Percentiles rank a stretch among this genome's conserved stretches.
Conservation (phyloP, 2,797 vertebrate genomes). For the Halcyon smyrnensis region DNA sequence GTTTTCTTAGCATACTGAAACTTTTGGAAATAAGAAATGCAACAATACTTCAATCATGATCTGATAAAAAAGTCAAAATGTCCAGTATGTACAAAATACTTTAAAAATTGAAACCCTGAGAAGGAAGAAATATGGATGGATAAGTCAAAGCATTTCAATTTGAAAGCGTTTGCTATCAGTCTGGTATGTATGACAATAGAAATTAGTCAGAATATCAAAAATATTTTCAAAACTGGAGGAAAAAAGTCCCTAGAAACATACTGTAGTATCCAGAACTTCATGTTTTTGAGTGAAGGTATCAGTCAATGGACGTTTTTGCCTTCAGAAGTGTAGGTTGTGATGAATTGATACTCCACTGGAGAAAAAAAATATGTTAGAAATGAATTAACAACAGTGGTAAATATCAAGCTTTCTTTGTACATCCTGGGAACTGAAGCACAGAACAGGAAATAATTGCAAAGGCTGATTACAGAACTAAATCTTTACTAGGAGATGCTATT, state of each 20-base stretch:
- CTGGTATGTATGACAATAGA: neutral
- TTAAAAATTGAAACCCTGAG: neutral
- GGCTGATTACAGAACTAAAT: neutral
- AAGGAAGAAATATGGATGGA: neutral
- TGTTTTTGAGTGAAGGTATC: neutral
- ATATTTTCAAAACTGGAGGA: neutral
- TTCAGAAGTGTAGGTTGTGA: neutral
- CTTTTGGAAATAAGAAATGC: neutral
- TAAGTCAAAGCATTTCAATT: neutral
- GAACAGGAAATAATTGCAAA: neutral
- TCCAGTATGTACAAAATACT: neutral
- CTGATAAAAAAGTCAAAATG: neutral
- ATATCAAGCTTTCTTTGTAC: neutral
- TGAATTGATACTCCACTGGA: neutral
- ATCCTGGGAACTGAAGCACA: neutral
- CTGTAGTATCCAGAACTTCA: neutral
- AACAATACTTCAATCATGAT: neutral
- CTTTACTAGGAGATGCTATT: neutral
- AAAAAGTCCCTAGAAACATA: neutral
- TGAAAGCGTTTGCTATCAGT: neutral
- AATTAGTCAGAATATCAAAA: conserved; percentile 2
- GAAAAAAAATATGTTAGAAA: neutral
- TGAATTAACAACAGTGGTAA: neutral
- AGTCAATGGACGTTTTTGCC: neutral
- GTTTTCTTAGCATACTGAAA: neutral